These are phyloP conservation scores for Sinopyrophorus schimmeli DNA, from an alignment of 2,888 invertebrate genomes.

Conservation along the genomic window DNA sequence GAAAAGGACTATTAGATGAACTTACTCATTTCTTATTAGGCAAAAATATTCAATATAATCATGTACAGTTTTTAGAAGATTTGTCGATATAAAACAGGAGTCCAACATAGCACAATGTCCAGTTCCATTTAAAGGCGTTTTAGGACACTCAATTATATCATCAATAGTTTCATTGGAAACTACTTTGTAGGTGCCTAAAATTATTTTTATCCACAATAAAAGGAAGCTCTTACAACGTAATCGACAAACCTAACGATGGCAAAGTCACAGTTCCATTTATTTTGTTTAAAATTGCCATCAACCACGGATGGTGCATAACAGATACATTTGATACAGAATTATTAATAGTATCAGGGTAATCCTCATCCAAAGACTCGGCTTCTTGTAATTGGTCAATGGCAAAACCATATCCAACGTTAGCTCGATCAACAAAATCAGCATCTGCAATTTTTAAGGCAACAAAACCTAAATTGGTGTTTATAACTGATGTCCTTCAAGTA, in stretches of 20 bases:
- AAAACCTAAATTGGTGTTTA: too few relatives aligned
- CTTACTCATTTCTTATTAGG: not conserved
- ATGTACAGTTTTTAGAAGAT: not conserved
- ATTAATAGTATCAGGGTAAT: too few relatives aligned
- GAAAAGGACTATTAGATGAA: not conserved
- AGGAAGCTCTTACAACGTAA: not conserved
- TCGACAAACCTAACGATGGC: not conserved
- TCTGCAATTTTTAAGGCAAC: too few relatives aligned
- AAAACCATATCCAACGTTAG: too few relatives aligned
- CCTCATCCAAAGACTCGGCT: too few relatives aligned
- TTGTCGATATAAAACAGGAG: not conserved
- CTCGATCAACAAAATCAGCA: too few relatives aligned
- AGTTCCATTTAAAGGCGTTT: constrained; percentile 1
- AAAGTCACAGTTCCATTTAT: not conserved
- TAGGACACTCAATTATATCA: constrained; percentile 4
- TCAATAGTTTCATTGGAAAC: constrained; percentile 1
- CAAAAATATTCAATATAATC: constrained; percentile 2
- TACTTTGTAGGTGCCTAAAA: constrained; percentile 1
- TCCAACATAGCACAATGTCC: constrained; percentile 3
- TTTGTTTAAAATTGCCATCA: not conserved
- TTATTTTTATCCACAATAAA: too few relatives aligned
- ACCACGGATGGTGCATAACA: constrained; percentile 1
- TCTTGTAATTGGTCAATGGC: too few relatives aligned
- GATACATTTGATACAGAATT: too few relatives aligned
- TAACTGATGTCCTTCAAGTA: too few relatives aligned